Percentiles rank a stretch among this genome's conserved stretches.
phyloP scores from a whole-genome alignment of 2,888 invertebrate genomes.

The Amphipyra tragopoginis region DNA sequence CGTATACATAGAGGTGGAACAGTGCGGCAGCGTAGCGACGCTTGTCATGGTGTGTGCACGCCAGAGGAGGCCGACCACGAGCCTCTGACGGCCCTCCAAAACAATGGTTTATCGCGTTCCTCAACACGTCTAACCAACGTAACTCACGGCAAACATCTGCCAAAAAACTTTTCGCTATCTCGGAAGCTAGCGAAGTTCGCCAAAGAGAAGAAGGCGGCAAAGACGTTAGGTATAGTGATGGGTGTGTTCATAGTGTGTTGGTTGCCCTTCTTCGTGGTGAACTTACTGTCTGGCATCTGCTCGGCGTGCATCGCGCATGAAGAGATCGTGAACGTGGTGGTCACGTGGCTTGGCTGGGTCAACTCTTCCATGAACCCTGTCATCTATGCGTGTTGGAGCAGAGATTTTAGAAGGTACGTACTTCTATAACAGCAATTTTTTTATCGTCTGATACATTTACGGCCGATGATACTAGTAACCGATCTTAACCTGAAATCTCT shows the following conservation, averaged over 20 bases:
- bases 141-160: constrained; percentile 91
- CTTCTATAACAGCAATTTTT: neutral
- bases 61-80: constrained; percentile 93
- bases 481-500: too few species aligned
- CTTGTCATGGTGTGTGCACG: constrained; percentile 90
- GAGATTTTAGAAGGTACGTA: constrained; percentile 97
- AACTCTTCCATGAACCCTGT: constrained; percentile 99
- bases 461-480: too few species aligned
- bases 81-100: constrained; percentile 93
- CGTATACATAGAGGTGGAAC: constrained; percentile 98
- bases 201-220: constrained; percentile 99
- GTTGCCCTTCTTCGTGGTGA: constrained; percentile 99
- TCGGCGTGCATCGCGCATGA: constrained; percentile 96
- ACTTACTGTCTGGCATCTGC: constrained; percentile 97
- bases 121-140: constrained; percentile 92
- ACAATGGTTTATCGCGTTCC: constrained; percentile 93
- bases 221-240: constrained; percentile 98
- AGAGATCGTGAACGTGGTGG: constrained; percentile 96
- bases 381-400: constrained; percentile 99
- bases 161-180: constrained; percentile 97
- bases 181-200: constrained; percentile 98
- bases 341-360: constrained; percentile 98
- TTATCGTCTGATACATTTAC: too few species aligned
- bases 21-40: constrained; percentile 90
- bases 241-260: constrained; percentile 99